Percentiles rank a stretch among this genome's conserved stretches.
Evolutionary conservation across 2,888 invertebrate species (phyloP).

Genomic region (Scaptomyza cyrtandrae): DNA sequence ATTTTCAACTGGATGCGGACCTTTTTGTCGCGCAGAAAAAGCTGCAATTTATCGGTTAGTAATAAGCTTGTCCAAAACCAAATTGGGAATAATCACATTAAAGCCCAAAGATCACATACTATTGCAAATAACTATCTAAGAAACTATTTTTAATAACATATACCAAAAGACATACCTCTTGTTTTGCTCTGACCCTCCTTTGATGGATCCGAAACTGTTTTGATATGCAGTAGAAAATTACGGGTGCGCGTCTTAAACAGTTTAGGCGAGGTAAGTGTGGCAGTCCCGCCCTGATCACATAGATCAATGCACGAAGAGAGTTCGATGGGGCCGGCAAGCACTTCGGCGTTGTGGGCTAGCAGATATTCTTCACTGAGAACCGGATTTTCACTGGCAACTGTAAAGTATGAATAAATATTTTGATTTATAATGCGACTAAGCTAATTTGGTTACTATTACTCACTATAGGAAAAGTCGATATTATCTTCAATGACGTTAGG

Average conservation of each 20-base stretch:
- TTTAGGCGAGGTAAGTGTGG: slow-evolving; percentile 94
- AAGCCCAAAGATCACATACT: slow-evolving; percentile 7
- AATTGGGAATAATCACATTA: background rate
- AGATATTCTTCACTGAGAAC: slow-evolving; percentile 92
- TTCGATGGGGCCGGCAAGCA: slow-evolving; percentile 94
- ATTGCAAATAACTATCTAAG: slow-evolving; percentile 8
- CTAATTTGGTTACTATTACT: slow-evolving; percentile 9
- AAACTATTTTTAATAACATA: background rate
- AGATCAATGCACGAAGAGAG: slow-evolving; percentile 92
- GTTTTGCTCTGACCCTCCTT: slow-evolving; percentile 86
- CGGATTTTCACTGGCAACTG: slow-evolving; percentile 88
- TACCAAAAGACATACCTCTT: slow-evolving; percentile 73
- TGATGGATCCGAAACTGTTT: slow-evolving; percentile 88
- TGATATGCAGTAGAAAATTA: slow-evolving; percentile 92
- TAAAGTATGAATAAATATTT: slow-evolving; percentile 1
- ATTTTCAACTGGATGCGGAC: slow-evolving; percentile 46
- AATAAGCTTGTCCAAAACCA: slow-evolving; percentile 16
- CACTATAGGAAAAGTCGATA: slow-evolving; percentile 72
- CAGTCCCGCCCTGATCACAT: slow-evolving; percentile 92
- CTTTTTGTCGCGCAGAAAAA: slow-evolving; percentile 29
- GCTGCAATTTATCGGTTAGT: slow-evolving; percentile 50
- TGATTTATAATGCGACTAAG: background rate
- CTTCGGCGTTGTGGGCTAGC: slow-evolving; percentile 94
- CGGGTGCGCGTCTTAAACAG: slow-evolving; percentile 91
- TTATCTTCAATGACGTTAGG: slow-evolving; percentile 84